Base-by-base conservation (phyloP, 1,140 invertebrate genomes). In the Aradophagus sp. region DNA sequence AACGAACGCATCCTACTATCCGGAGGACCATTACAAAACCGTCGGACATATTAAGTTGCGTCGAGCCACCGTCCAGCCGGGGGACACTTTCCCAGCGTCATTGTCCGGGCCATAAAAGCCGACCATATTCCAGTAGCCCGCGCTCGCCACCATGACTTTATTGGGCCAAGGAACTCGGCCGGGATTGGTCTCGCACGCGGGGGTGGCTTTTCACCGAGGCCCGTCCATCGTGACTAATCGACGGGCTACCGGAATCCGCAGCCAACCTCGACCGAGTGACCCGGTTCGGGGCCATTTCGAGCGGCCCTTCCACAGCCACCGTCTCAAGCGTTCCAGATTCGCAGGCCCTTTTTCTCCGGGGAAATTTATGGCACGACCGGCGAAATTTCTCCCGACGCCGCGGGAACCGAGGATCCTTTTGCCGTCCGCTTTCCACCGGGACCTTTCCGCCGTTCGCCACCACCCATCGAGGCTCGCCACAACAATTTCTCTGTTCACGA, bases 401-500 rank as follows among this genome's bases (percentile, higher is more conserved):
- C n/a, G n/a, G n/a, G n/a, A n/a, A n/a, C n/a, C n/a, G n/a, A n/a
- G 4, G 20, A 53, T 45, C 52, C 62, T 75, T 79, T 80, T 59
- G 44, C 35, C 35, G 19, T 44, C 31, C 35, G 23, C 47, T 63
- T 48, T 50, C 52, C 42, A 62, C 67, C 62, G 15, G 41, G 19
- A 45, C 20, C 14, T 23, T 4, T 23, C 2, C 23, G 55, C 36
- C 15, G 16, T 14, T 41, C 45, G 27, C 53, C 73, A 63, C 78
- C 78, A 77, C 80, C 80, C 77, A 82, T 74, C 79, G 79, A 82
- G 80, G 79, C 76, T 79, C 79, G 79, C 83, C 83, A 84, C 81
- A 84, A 85, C 81, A 84, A 84, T 84, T 83, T 84, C 79, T 80
- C 76, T 82, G 73, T 82, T 84, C 81, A 84, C 79, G 80, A 85